These are phyloP conservation scores for Tanypteryx hageni DNA, from an alignment of 2,888 invertebrate species.

Conservation along the genomic window DNA sequence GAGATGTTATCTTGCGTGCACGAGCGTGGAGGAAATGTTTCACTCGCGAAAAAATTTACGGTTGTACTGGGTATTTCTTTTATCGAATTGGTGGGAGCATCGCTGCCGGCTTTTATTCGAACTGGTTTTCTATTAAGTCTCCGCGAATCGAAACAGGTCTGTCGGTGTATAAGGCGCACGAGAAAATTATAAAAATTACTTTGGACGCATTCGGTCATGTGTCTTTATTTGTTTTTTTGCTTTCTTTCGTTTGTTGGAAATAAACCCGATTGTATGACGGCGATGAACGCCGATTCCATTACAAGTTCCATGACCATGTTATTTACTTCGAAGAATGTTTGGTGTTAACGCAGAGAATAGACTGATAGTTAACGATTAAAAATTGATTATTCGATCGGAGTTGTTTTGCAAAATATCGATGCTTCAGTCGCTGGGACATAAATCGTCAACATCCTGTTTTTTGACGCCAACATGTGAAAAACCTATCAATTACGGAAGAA, in stretches of 20 bases:
- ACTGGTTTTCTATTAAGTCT: background rate
- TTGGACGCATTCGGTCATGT: background rate
- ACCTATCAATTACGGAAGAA: constrained; percentile 26
- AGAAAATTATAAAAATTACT: background rate
- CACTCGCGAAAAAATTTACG: background rate
- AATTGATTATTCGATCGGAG: too few relatives aligned
- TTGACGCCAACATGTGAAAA: too few relatives aligned
- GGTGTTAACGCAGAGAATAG: too few relatives aligned
- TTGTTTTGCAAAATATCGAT: too few relatives aligned
- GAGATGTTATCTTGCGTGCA: background rate
- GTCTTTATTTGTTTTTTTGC: background rate
- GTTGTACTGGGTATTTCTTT: background rate
- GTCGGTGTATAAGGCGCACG: background rate
- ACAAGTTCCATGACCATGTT: too few relatives aligned
- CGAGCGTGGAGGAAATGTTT: background rate
- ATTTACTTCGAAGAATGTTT: too few relatives aligned
- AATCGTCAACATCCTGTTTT: too few relatives aligned
- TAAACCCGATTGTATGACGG: too few relatives aligned
- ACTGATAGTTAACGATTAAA: too few relatives aligned
- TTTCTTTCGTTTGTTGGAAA: too few relatives aligned
- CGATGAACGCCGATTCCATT: too few relatives aligned
- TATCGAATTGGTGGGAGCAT: background rate
- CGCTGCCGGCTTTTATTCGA: background rate
- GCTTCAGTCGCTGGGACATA: too few relatives aligned
- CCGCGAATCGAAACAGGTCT: background rate